These are phyloP conservation scores for Agonopterix heracliana DNA, from an alignment of 2,888 invertebrate genomes.

Conservation along the genomic window DNA sequence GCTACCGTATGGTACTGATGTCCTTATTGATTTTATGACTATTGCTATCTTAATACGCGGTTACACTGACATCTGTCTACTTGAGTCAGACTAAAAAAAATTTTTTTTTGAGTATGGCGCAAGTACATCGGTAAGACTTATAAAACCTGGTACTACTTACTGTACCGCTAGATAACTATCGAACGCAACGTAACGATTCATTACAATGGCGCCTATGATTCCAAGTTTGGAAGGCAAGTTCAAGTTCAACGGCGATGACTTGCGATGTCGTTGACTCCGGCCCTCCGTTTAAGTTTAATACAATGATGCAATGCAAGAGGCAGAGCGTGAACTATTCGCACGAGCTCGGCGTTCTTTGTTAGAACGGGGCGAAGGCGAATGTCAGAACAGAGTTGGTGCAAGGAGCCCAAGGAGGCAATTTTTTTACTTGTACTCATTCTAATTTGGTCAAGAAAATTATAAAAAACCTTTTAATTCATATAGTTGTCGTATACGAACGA, in stretches of 20 bases:
- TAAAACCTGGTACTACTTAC: neutral
- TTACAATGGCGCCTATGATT: neutral
- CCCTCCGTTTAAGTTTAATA: constrained; percentile 31
- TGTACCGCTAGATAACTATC: constrained; percentile 1
- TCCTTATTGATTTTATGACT: too few species aligned
- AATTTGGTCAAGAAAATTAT: too few species aligned
- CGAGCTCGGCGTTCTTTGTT: constrained; percentile 36
- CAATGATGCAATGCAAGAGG: constrained; percentile 52
- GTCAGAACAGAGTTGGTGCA: constrained; percentile 10
- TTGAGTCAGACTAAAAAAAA: too few species aligned
- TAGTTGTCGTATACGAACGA: too few species aligned
- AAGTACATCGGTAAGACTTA: neutral
- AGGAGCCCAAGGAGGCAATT: too few species aligned
- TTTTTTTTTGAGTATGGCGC: too few species aligned
- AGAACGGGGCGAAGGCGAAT: constrained; percentile 11
- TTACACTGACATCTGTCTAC: too few species aligned
- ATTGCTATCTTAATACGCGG: too few species aligned
- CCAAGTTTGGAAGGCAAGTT: constrained; percentile 20
- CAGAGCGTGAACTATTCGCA: constrained; percentile 59
- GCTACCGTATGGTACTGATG: too few species aligned
- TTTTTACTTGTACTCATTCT: too few species aligned
- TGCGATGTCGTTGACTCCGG: constrained; percentile 59
- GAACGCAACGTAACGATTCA: constrained; percentile 1
- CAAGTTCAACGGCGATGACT: constrained; percentile 52
- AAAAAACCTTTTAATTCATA: too few species aligned